Evolutionary conservation across 2,113 vertebrate species (phyloP), one percentile per base, ranked within the genome.

Genomic region (Pitta sordida): DNA sequence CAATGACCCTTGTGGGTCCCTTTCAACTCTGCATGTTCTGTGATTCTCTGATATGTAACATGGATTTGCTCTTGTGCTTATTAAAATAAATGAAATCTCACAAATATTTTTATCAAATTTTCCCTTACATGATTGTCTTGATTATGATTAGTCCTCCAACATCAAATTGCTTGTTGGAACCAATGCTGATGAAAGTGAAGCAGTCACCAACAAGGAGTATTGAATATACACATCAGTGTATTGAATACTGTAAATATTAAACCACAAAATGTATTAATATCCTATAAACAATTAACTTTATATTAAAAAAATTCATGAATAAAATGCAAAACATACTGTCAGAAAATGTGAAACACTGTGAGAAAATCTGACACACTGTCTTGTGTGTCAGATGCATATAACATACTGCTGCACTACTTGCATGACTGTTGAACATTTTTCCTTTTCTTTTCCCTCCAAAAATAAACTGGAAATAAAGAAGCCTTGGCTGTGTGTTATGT

Each of bases 111-210:
- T 64, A n/a, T 56, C 29, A 37, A 46, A 80, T 10, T 10, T n/a
- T n/a, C n/a, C n/a, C n/a, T n/a, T n/a, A n/a, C n/a, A n/a, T n/a
- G n/a, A n/a, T n/a, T n/a, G n/a, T n/a, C 3, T 39, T 85, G 17
- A 18, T 87, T 69, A 34, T 49, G 12, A 56, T 88, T 94, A 74
- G 79, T 93, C 34, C 84, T 84, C 59, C 87, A 77, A 44, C n/a
- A 62, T 36, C 65, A 81, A 69, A 85, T 83, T 96, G 91, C 94
- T 96, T 94, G 63, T 62, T 88, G 29, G 86, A 94, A 91, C 29
- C 30, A 75, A 15, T 11, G 4, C 27, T 86, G 36, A 86, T 26
- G 41, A 88, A 71, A 32, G 6, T 73, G 59, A 86, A 43, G 65
- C 13, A 76, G 78, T 48, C 43, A 80, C 56, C 20, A 59, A 46